Percentiles rank a stretch among this genome's conserved stretches.
phyloP scores from a whole-genome alignment of 2,113 vertebrate genomes.

The Odobenus rosmarus region DNA sequence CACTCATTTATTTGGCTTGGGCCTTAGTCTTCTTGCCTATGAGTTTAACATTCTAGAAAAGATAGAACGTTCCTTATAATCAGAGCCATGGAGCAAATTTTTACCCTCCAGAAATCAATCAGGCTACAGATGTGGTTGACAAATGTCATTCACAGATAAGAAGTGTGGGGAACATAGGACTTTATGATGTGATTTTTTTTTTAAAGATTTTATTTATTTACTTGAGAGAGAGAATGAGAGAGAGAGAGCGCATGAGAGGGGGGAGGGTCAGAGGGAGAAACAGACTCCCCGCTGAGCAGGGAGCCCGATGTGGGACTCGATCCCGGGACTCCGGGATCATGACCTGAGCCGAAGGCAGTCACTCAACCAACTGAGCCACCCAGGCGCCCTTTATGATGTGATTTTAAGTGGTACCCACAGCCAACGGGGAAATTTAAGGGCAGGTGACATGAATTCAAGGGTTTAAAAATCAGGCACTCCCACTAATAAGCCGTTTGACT shows the following conservation, averaged over 20 bases:
- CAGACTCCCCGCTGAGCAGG: no score
- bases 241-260: no score
- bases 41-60: not conserved
- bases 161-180: not conserved
- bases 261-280: no score
- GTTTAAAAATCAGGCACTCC: not conserved
- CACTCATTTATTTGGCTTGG: not conserved
- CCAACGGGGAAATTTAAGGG: not conserved
- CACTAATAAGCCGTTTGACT: not conserved
- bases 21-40: not conserved
- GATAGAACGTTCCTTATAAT: not conserved
- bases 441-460: not conserved
- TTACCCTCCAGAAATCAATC: not conserved
- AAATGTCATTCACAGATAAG: not conserved
- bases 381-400: not conserved
- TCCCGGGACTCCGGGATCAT: no score
- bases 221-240: no score
- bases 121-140: not conserved
- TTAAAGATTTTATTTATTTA: no score
- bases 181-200: not conserved
- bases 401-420: not conserved
- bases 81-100: not conserved
- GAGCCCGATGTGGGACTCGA: no score
- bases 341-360: no score
- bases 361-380: no score